Evolutionary conservation across 2,888 invertebrate species (phyloP).

Genomic region (Agriopis aurantiaria): DNA sequence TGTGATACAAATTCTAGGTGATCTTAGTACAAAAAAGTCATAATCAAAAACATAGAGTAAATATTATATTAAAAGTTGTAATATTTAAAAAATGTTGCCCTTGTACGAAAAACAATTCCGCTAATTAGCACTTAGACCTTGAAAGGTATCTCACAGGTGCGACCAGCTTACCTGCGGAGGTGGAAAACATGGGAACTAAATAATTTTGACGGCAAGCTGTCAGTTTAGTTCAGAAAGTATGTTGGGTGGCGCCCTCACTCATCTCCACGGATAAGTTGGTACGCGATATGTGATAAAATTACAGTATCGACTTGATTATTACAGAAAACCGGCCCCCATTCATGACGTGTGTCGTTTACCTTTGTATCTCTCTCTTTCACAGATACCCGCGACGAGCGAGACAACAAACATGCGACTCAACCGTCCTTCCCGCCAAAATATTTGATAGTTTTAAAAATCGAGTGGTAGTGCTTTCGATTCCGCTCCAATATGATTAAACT

Average conservation of each 20-base stretch:
- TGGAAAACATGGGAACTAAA: neutral
- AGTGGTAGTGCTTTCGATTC: slow-evolving; percentile 36
- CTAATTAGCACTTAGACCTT: slow-evolving; percentile 24
- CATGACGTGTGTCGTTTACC: slow-evolving; percentile 67
- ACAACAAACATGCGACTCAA: slow-evolving; percentile 35
- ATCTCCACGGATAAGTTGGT: neutral
- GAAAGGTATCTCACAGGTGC: slow-evolving; percentile 14
- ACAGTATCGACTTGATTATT: slow-evolving; percentile 35
- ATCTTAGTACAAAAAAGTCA: too few species aligned
- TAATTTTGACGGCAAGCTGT: too few species aligned
- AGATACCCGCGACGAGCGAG: slow-evolving; percentile 59
- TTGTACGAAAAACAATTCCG: slow-evolving; percentile 10
- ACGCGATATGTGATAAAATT: slow-evolving; percentile 24
- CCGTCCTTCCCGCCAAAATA: slow-evolving; percentile 33
- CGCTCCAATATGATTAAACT: slow-evolving; percentile 33
- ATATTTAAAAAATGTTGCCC: slow-evolving; percentile 1
- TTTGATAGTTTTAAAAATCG: slow-evolving; percentile 34
- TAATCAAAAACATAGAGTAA: too few species aligned
- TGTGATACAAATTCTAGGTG: too few species aligned
- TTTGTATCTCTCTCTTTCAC: slow-evolving; percentile 66
- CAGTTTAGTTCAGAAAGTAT: neutral
- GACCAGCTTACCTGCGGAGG: neutral
- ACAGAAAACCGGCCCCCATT: slow-evolving; percentile 55
- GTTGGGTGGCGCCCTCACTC: neutral
- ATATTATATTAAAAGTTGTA: neutral